Base-by-base conservation (phyloP, 2,797 vertebrate genomes). In the Aeoliscus strigatus region DNA sequence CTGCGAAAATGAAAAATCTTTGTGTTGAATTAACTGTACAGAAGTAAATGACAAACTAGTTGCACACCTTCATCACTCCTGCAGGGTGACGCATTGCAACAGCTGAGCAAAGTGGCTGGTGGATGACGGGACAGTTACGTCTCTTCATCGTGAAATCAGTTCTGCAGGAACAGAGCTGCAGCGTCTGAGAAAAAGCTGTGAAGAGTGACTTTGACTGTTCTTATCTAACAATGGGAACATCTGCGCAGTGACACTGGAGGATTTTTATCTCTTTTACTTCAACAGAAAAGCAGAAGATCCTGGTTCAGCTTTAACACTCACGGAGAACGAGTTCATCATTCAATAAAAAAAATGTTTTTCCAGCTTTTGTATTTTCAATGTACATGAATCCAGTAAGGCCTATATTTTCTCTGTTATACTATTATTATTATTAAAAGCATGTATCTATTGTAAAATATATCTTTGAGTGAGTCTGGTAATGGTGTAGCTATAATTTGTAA, bases 281-380 rank as follows among this genome's bases (percentile, higher is more conserved):
- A 71, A 45, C 66, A 49, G 44, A 80, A 81, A 86, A 83, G 78
- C 75, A 80, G 80, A 87, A 85, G 66, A 72, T 12, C 25, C 16
- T 26, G 24, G 40, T 87, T 87, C 82, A 75, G 51, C 72, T 73
- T 80, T 68, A 62, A 40, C 4, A 5, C n/a, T 21, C 18, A 21
- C 18, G 6, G 3, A 3, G 18, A 21, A 21, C 18, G 3, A 21
- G 18, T 24, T 30, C 15, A 28, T 21, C 11, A 3, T 16, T 33
- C 3, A 17, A 18, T 9, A 34, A 18, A 32, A 14, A 16, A 32
- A 32, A 30, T 30, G 25, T 26, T 26, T 6, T 26, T 26, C 25
- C 14, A 4, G 30, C 4, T 14, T 32, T n/a, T n/a, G n/a, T n/a
- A n/a, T n/a, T n/a, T n/a, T n/a, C n/a, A n/a, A n/a, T n/a, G n/a